Conservation (phyloP, 2,888 invertebrate species). For the Drosophila mettleri region DNA sequence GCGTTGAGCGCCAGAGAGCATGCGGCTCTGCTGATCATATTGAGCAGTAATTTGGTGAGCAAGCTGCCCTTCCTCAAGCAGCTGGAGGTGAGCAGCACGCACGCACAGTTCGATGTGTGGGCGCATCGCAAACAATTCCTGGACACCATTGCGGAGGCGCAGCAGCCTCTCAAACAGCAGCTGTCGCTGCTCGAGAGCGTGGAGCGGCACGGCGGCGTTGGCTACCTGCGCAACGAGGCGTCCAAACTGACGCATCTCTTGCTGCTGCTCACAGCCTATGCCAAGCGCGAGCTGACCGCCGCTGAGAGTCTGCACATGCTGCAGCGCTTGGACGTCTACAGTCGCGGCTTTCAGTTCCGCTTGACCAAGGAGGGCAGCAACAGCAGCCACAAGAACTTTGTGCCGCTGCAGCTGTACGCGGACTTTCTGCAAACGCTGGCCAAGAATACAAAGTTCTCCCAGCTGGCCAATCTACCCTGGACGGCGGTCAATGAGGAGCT, state of each 20-base stretch:
- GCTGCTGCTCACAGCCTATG: slow-evolving; percentile 71
- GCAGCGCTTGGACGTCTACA: slow-evolving; percentile 52
- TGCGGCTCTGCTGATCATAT: slow-evolving; percentile 56
- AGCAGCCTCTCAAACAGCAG: slow-evolving; percentile 38
- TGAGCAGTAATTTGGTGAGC: slow-evolving; percentile 65
- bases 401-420: slow-evolving; percentile 87
- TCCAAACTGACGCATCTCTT: slow-evolving; percentile 73
- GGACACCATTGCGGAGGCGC: slow-evolving; percentile 59
- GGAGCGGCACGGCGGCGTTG: slow-evolving; percentile 56
- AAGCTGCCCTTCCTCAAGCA: slow-evolving; percentile 65
- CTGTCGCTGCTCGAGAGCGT: slow-evolving; percentile 75
- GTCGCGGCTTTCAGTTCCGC: slow-evolving; percentile 57
- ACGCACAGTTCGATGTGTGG: slow-evolving; percentile 43
- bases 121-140: slow-evolving; percentile 77
- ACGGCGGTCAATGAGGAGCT: slow-evolving; percentile 46
- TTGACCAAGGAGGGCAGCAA: slow-evolving; percentile 65
- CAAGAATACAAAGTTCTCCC: slow-evolving; percentile 84
- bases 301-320: slow-evolving; percentile 66
- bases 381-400: slow-evolving; percentile 84
- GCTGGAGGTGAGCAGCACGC: slow-evolving; percentile 35
- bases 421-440: slow-evolving; percentile 86
- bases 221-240: slow-evolving; percentile 44
- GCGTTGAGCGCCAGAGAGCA: slow-evolving; percentile 48
- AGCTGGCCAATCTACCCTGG: slow-evolving; percentile 76
- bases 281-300: slow-evolving; percentile 58